Evolutionary conservation across 2,113 vertebrate genomes (phyloP).

Genomic region (Muntiacus muntjak): DNA sequence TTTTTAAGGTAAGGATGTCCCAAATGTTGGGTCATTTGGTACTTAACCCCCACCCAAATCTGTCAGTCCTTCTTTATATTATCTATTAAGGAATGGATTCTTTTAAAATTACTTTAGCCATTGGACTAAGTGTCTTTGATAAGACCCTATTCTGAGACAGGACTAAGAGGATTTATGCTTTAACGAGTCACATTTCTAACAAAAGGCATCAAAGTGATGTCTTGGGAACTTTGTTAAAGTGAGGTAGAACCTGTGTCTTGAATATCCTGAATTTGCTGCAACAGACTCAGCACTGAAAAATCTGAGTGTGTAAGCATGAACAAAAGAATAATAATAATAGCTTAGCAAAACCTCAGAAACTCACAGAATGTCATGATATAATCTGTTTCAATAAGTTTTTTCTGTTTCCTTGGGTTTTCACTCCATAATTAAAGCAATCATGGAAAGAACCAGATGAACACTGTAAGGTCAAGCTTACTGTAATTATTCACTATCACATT

Average conservation of each 20-base stretch:
- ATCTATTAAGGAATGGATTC: not conserved
- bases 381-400: not conserved
- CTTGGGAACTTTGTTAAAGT: not conserved
- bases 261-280: not conserved
- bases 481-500: not conserved
- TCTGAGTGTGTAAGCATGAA: not conserved
- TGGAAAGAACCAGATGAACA: not conserved
- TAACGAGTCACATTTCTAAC: not conserved
- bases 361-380: not conserved
- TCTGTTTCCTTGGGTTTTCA: not conserved
- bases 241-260: not conserved
- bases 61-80: not conserved
- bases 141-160: not conserved
- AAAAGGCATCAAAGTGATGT: not conserved
- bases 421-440: not conserved
- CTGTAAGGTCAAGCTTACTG: not conserved
- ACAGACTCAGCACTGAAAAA: not conserved
- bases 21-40: not conserved
- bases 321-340: not conserved
- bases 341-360: not conserved
- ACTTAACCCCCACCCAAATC: not conserved
- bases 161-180: not conserved
- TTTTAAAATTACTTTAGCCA: not conserved
- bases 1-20: not conserved
- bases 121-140: not conserved